A percentile compares a stretch with the other conserved stretches of the same genome.
Evolutionary conservation across 2,888 invertebrate species (phyloP).

Genomic region (Cheiracanthium punctorium): DNA sequence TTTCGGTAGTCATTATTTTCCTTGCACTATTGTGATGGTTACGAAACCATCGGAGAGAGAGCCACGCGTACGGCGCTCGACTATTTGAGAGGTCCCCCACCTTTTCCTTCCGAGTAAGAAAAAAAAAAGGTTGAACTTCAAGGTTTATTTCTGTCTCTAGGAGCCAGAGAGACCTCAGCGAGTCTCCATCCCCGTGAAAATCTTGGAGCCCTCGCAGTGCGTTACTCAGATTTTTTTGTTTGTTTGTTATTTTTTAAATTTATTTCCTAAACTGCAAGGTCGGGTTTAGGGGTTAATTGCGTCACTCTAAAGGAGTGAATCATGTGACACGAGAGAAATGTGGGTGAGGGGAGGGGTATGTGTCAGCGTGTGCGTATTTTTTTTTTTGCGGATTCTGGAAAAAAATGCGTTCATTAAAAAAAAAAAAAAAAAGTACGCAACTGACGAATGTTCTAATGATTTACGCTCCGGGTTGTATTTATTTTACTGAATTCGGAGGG

Average conservation of each 20-base stretch:
- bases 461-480: no score
- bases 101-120: not conserved
- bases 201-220: not conserved
- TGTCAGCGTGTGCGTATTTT: no score
- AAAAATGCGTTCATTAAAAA: no score
- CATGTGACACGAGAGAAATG: no score
- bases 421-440: no score
- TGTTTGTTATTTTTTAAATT: not conserved
- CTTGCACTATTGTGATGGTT: conserved; percentile 37
- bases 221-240: not conserved
- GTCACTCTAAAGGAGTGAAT: not conserved
- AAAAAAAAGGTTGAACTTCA: conserved; percentile 13
- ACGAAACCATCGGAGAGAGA: conserved; percentile 31
- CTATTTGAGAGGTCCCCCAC: conserved; percentile 8
- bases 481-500: no score
- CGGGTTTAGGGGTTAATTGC: not conserved
- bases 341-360: no score
- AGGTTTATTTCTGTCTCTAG: conserved; percentile 15
- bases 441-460: no score
- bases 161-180: not conserved
- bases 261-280: not conserved
- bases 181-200: not conserved
- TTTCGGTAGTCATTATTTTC: conserved; percentile 28
- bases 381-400: no score
- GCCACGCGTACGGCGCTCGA: not conserved